These are phyloP conservation scores for Neoaliturus tenellus DNA, from an alignment of 2,888 invertebrate genomes.

Conservation along the genomic window DNA sequence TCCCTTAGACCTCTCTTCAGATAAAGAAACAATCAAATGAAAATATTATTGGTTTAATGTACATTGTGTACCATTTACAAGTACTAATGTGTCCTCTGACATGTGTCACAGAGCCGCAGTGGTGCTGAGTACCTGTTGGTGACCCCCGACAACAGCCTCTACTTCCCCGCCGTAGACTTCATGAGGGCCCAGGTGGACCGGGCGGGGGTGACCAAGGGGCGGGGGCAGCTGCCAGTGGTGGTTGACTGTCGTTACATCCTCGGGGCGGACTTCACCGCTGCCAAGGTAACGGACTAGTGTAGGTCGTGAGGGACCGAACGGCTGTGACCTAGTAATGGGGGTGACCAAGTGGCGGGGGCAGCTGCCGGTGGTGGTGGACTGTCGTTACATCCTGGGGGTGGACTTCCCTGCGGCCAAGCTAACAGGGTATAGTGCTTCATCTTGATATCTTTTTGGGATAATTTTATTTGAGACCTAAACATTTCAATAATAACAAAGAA, in stretches of 20 bases:
- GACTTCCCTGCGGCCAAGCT: slow-evolving; percentile 90
- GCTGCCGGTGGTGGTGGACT: slow-evolving; percentile 88
- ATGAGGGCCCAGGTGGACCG: slow-evolving; percentile 85
- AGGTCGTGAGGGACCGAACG: too few species aligned
- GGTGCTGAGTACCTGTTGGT: slow-evolving; percentile 85
- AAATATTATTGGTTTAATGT: too few species aligned
- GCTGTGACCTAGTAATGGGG: too few species aligned
- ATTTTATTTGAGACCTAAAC: too few species aligned
- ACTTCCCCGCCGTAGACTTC: slow-evolving; percentile 91
- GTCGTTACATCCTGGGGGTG: slow-evolving; percentile 85
- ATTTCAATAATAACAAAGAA: too few species aligned
- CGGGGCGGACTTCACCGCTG: slow-evolving; percentile 92
- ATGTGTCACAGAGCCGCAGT: slow-evolving; percentile 77
- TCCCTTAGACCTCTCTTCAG: too few species aligned
- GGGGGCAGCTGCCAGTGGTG: slow-evolving; percentile 84
- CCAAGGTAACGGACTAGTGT: slow-evolving; percentile 74
- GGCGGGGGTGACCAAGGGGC: slow-evolving; percentile 82
- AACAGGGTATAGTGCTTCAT: too few species aligned
- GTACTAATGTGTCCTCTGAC: too few species aligned
- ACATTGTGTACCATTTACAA: too few species aligned
- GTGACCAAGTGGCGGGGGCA: slow-evolving; percentile 81
- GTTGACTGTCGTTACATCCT: slow-evolving; percentile 87
- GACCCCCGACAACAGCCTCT: slow-evolving; percentile 87
- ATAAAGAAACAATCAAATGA: too few species aligned
- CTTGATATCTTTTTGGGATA: too few species aligned